A percentile compares a stretch with the other conserved stretches of the same genome.
Evolutionary conservation across 2,888 invertebrate genomes (phyloP).

Genomic region (Tipula confusa): DNA sequence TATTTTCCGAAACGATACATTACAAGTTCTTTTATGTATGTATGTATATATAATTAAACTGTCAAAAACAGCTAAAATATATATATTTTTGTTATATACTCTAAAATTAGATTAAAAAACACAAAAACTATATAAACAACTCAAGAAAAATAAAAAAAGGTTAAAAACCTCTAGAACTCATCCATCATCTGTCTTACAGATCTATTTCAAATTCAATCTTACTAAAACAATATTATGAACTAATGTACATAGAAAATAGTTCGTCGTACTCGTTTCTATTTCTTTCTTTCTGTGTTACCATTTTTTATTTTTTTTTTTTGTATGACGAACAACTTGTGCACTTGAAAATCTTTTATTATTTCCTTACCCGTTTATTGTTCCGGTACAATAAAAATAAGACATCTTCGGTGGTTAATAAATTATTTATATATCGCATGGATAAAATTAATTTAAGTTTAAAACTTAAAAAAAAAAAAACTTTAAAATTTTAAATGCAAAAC

Average conservation of each 20-base stretch:
- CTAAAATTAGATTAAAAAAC: not conserved
- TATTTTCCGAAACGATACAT: not conserved
- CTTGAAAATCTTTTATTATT: not conserved
- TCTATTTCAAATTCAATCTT: constrained; percentile 3
- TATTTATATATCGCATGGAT: not conserved
- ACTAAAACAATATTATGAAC: constrained; percentile 6
- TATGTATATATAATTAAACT: not conserved
- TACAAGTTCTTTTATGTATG: not conserved
- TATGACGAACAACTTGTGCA: not conserved
- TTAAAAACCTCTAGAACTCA: not conserved
- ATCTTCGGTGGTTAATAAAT: not conserved
- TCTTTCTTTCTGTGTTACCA: not conserved
- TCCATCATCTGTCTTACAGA: constrained; percentile 21
- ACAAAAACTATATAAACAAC: not conserved
- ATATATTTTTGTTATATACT: not conserved
- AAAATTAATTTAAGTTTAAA: not conserved
- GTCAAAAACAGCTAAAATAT: not conserved
- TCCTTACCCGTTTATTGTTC: not conserved
- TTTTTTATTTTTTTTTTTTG: not conserved
- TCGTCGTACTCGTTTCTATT: not conserved
- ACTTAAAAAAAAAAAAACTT: not conserved
- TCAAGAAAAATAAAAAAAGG: not conserved
- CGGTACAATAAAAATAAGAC: not conserved
- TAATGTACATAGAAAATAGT: not conserved
- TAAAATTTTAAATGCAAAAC: not conserved